Evolutionary conservation across 2,888 invertebrate species (phyloP), one percentile per base, ranked within the genome.

Genomic region (Clepsis dumicolana): DNA sequence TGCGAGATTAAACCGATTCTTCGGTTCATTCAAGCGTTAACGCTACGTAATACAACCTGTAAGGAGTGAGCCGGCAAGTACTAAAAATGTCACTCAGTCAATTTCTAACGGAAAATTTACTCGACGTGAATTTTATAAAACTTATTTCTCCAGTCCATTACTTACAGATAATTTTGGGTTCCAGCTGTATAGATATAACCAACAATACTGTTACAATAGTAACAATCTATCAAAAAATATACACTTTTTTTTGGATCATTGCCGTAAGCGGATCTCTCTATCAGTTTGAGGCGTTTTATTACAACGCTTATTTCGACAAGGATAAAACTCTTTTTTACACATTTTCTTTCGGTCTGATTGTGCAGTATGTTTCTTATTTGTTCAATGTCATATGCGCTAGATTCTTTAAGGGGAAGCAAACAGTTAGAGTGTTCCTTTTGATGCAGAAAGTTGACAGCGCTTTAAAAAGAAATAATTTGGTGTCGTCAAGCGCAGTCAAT

Each of bases 401-500:
- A 70, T 80, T 79, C 65, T 72, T 63, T 24, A 72, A 72, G 7
- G 67, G 66, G 35, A 41, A 72, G 12, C 70, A 68, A 4, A 77
- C 76, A 53, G 38, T 75, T 0, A 67, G 72, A 38, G 63, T 82
- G 24, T 80, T 75, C 67, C 50, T 71, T 4, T 68, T 70, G 64
- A 53, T 77, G 7, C 79, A 83, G 70, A 80, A 76, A 72, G 69
- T 83, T 10, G 79, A 84, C 65, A 65, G 71, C 52, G 48, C n/a
- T 32, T 60, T 70, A 16, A 59, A 16, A 16, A 53, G 50, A 16
- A 21, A 56, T 35, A 59, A 50, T 24, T 24, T 62, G 41, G 29
- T 60, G 35, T 44, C 32, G 25, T 53, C 64, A n/a, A 5, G 14
- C n/a, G 27, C 16, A 8, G 4, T 32, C 1, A 38, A 25, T 16